Conservation (phyloP, 2,888 invertebrate genomes). For the Netelia fuscicornis region DNA sequence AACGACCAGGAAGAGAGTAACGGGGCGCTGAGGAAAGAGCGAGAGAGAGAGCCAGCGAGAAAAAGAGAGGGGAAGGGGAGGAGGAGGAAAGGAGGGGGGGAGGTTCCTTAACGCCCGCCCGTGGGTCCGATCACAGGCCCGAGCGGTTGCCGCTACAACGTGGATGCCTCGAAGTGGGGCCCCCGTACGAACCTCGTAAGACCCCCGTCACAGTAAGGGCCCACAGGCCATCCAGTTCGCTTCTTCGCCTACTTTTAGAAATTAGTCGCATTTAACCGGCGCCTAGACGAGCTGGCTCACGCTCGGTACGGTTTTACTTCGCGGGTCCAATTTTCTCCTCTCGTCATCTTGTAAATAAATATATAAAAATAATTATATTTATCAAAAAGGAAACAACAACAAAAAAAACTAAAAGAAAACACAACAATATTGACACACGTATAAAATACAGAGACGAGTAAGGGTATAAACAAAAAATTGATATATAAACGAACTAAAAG, state of each 20-base stretch:
- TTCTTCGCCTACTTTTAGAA: constrained; percentile 83
- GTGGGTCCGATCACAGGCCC: constrained; percentile 64
- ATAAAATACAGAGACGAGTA: constrained; percentile 7
- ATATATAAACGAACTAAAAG: neutral
- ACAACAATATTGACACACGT: neutral
- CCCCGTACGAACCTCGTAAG: constrained; percentile 76
- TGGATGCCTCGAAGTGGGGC: constrained; percentile 76
- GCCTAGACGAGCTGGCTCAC: constrained; percentile 72
- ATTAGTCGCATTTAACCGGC: constrained; percentile 81
- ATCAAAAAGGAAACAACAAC: neutral
- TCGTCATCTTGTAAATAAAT: neutral
- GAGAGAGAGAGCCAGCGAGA: constrained; percentile 54
- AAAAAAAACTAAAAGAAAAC: neutral
- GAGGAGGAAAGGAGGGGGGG: constrained; percentile 61
- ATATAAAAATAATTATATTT: neutral
- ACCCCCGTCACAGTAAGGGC: constrained; percentile 83
- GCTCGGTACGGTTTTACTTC: constrained; percentile 59
- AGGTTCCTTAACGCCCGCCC: constrained; percentile 60
- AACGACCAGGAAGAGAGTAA: constrained; percentile 66
- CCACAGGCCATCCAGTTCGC: constrained; percentile 84
- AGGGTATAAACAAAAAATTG: neutral
- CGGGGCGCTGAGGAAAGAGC: constrained; percentile 41
- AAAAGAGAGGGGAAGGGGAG: constrained; percentile 61
- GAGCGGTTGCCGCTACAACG: constrained; percentile 68
- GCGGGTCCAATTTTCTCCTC: neutral